These are phyloP conservation scores for Galendromus occidentalis DNA, from an alignment of 1,140 invertebrate species.

Conservation along the genomic window DNA sequence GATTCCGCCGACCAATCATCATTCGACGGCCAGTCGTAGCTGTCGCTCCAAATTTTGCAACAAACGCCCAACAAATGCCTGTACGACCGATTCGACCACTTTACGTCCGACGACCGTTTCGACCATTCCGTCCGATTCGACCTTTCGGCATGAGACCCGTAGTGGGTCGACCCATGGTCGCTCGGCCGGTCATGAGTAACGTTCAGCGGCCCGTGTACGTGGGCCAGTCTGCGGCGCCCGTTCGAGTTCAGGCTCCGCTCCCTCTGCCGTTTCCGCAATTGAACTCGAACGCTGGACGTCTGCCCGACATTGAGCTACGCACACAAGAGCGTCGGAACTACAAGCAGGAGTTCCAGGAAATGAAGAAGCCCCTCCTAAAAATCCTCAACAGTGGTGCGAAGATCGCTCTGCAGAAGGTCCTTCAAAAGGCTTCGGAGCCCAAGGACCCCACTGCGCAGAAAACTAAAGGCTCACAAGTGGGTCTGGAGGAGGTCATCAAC, in stretches of 20 bases:
- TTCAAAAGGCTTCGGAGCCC: not conserved
- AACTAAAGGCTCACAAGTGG: not conserved
- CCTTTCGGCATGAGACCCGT: not conserved
- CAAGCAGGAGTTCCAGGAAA: not conserved
- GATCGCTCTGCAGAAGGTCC: not conserved
- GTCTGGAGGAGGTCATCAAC: not conserved
- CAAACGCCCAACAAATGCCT: not conserved
- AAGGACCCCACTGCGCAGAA: not conserved
- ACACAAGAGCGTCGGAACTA: too few species aligned
- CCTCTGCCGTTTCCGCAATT: not conserved
- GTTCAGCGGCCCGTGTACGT: not conserved
- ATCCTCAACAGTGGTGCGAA: not conserved
- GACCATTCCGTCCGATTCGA: not conserved
- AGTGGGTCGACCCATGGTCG: not conserved
- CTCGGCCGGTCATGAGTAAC: not conserved
- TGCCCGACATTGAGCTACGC: constrained; percentile 2
- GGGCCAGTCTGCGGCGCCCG: not conserved
- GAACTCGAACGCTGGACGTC: not conserved
- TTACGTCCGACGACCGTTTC: not conserved
- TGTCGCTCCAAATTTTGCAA: not conserved
- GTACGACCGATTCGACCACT: not conserved
- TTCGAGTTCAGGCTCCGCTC: not conserved
- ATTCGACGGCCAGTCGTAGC: not conserved
- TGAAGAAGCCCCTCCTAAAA: not conserved
- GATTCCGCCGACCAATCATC: not conserved